Conservation (phyloP, 2,888 invertebrate genomes). For the Eulithis testata region DNA sequence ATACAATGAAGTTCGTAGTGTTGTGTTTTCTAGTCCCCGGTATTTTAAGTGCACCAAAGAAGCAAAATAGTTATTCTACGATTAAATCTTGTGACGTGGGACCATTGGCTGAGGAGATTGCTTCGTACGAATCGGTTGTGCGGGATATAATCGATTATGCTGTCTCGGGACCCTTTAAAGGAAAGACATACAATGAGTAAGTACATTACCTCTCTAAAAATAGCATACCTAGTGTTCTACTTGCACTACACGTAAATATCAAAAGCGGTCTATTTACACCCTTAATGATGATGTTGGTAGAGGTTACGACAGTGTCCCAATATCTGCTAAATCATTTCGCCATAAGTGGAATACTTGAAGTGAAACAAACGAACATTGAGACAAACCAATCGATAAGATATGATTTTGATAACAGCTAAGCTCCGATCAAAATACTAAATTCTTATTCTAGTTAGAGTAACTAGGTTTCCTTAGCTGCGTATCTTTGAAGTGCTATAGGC, state of each 20-base stretch:
- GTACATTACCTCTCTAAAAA: slow-evolving; percentile 43
- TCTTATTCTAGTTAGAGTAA: too few relatives aligned
- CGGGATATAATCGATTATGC: slow-evolving; percentile 77
- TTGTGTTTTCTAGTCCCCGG: slow-evolving; percentile 25
- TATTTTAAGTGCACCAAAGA: slow-evolving; percentile 25
- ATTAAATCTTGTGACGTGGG: slow-evolving; percentile 53
- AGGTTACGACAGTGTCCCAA: background rate
- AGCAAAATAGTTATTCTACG: slow-evolving; percentile 29
- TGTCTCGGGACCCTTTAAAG: slow-evolving; percentile 80
- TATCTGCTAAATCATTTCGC: background rate
- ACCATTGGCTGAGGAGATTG: slow-evolving; percentile 82
- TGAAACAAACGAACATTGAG: background rate
- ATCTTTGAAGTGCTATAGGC: background rate
- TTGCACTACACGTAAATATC: too few relatives aligned
- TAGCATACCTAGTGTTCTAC: background rate
- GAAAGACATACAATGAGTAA: slow-evolving; percentile 83
- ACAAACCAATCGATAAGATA: slow-evolving; percentile 7
- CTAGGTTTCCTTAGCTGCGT: background rate
- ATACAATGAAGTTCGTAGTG: slow-evolving; percentile 19
- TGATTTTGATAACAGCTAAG: background rate
- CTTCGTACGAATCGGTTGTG: slow-evolving; percentile 80
- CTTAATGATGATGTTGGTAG: background rate
- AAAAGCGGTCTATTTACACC: too few relatives aligned
- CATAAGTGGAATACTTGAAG: slow-evolving; percentile 1
- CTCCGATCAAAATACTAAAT: background rate